Evolutionary conservation across 1,140 invertebrate species (phyloP).

Genomic region (Drosophila mayri): DNA sequence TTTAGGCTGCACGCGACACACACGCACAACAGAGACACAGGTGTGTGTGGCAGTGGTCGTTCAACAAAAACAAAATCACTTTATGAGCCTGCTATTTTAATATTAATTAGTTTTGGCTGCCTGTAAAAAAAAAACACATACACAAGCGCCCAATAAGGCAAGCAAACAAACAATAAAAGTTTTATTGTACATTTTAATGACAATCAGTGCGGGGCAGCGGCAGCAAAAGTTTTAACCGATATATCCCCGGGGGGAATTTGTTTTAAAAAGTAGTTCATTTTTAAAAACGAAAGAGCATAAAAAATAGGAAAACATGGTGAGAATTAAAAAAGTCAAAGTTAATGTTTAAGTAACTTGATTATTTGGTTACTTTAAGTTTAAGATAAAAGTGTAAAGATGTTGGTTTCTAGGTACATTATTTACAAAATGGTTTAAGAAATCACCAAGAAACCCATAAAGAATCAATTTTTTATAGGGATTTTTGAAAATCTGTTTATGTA

Average conservation of each 20-base stretch:
- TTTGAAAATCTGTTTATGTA: background rate
- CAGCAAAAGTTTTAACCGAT: conserved; percentile 3
- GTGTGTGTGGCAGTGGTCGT: conserved; percentile 10
- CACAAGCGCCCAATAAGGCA: conserved; percentile 15
- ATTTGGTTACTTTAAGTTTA: background rate
- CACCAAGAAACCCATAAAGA: too few species aligned
- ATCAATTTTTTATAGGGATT: background rate
- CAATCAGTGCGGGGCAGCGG: background rate
- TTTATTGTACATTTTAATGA: conserved; percentile 51
- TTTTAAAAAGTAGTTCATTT: conserved; percentile 9
- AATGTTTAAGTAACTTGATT: background rate
- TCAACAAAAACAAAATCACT: conserved; percentile 43
- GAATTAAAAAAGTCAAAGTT: background rate
- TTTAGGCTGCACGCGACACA: conserved; percentile 54
- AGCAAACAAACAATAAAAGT: conserved; percentile 42
- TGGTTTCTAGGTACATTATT: too few species aligned
- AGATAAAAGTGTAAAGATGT: too few species aligned
- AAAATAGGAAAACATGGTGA: background rate
- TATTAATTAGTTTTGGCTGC: conserved; percentile 76
- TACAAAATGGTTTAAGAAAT: too few species aligned
- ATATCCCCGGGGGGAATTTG: background rate
- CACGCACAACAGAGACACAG: background rate
- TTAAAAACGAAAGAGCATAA: background rate
- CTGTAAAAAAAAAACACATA: conserved; percentile 38
- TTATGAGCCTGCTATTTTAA: conserved; percentile 70